Percentiles rank a stretch among this genome's conserved stretches.
phyloP scores from a whole-genome alignment of 2,113 vertebrate species.

The Vombatus ursinus region DNA sequence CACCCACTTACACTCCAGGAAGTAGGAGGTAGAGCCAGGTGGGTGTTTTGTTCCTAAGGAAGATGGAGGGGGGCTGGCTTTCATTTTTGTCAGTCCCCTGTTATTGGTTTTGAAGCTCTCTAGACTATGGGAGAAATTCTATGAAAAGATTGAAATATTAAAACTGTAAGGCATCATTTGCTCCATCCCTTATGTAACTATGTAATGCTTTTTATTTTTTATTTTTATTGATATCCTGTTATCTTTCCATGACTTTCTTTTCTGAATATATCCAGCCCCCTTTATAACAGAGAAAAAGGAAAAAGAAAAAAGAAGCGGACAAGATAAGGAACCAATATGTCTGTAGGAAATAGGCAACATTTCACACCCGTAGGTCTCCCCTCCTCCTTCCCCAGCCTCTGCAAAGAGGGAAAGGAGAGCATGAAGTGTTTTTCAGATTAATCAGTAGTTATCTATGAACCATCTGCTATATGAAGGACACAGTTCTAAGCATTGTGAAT shows the following conservation, averaged over 20 bases:
- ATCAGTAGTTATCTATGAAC: not conserved
- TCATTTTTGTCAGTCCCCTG: slow-evolving; percentile 54
- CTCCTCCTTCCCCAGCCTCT: not conserved
- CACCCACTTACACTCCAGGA: slow-evolving; percentile 65
- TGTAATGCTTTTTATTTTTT: not conserved
- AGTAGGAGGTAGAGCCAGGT: slow-evolving; percentile 50
- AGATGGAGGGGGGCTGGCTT: not conserved
- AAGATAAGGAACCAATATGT: not conserved
- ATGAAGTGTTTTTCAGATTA: not conserved
- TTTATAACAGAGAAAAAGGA: not conserved
- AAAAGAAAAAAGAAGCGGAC: not conserved
- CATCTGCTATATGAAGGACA: not conserved
- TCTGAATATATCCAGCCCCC: not conserved
- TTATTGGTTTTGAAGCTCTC: not conserved
- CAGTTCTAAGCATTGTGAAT: not conserved
- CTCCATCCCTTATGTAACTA: not conserved
- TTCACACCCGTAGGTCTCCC: not conserved
- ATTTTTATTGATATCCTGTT: not conserved
- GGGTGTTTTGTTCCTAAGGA: slow-evolving; percentile 34
- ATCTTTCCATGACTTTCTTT: not conserved
- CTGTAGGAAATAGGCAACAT: not conserved
- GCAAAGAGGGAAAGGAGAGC: not conserved
- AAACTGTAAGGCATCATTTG: not conserved
- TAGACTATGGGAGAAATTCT: not conserved
- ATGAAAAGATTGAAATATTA: slow-evolving; percentile 9